phyloP scores from a whole-genome alignment of 2,888 invertebrate genomes.

The Callyntrura sp. region DNA sequence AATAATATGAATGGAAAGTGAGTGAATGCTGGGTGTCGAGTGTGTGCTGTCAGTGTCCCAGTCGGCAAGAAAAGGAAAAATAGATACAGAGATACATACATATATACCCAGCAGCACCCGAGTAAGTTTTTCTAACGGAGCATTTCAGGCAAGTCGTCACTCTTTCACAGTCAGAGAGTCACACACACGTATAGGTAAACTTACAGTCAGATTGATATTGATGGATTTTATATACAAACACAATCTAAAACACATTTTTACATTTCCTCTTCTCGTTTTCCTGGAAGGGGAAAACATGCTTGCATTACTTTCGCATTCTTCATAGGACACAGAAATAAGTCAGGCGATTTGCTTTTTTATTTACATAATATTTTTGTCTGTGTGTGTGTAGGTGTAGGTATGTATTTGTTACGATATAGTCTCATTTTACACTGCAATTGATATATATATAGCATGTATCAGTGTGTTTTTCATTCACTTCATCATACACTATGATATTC shows the following conservation, averaged over 20 bases:
- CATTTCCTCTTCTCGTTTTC: slow-evolving; percentile 59
- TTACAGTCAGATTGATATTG: slow-evolving; percentile 71
- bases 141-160: slow-evolving; percentile 51
- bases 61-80: not conserved
- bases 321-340: slow-evolving; percentile 45
- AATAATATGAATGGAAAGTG: slow-evolving; percentile 27
- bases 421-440: not conserved
- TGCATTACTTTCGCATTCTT: not conserved
- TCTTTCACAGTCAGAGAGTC: slow-evolving; percentile 35
- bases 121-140: slow-evolving; percentile 18
- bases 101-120: not conserved
- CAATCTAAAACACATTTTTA: slow-evolving; percentile 69
- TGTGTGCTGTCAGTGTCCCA: not conserved
- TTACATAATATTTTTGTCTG: slow-evolving; percentile 20
- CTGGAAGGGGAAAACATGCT: slow-evolving; percentile 39
- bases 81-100: not conserved
- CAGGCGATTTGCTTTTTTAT: slow-evolving; percentile 45
- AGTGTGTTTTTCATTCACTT: not conserved
- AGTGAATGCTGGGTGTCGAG: slow-evolving; percentile 1
- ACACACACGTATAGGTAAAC: not conserved
- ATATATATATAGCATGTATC: not conserved
- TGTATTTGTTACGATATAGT: not conserved
- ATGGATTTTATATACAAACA: slow-evolving; percentile 73
- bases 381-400: not conserved
- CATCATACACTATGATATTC: slow-evolving; percentile 7